These are phyloP conservation scores for Pterostichus madidus DNA, from an alignment of 2,888 invertebrate genomes.

Conservation along the genomic window DNA sequence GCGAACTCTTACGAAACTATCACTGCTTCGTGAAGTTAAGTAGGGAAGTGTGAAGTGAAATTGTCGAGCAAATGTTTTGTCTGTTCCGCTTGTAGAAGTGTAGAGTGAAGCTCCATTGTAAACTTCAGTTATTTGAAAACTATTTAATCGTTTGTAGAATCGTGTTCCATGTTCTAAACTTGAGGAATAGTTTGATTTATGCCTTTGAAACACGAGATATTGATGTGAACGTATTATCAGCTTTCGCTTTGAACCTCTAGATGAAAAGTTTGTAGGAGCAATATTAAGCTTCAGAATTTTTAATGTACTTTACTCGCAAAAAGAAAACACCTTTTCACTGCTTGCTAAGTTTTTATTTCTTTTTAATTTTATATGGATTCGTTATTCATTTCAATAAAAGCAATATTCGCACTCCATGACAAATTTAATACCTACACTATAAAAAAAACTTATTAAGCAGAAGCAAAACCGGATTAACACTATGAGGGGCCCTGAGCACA, in stretches of 20 bases:
- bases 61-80: slow-evolving; percentile 42
- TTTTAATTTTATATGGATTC: too few species aligned
- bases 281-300: slow-evolving; percentile 11
- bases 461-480: too few species aligned
- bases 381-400: too few species aligned
- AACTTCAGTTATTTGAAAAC: slow-evolving; percentile 38
- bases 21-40: slow-evolving; percentile 36
- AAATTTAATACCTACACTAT: too few species aligned
- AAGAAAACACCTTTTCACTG: neutral
- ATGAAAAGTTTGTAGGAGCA: slow-evolving; percentile 3
- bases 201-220: slow-evolving; percentile 16
- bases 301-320: neutral
- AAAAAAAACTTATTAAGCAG: too few species aligned
- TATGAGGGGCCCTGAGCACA: too few species aligned
- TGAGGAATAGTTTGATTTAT: slow-evolving; percentile 5
- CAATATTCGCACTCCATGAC: too few species aligned
- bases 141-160: slow-evolving; percentile 31
- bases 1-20: slow-evolving; percentile 3
- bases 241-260: slow-evolving; percentile 15
- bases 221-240: neutral
- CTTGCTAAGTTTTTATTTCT: too few species aligned
- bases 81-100: slow-evolving; percentile 14
- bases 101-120: slow-evolving; percentile 18
- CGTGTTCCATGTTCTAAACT: slow-evolving; percentile 3
- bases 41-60: slow-evolving; percentile 19